A percentile compares a stretch with the other conserved stretches of the same genome.
phyloP scores from a whole-genome alignment of 2,888 invertebrate species.

The Scaptomyza flava region DNA sequence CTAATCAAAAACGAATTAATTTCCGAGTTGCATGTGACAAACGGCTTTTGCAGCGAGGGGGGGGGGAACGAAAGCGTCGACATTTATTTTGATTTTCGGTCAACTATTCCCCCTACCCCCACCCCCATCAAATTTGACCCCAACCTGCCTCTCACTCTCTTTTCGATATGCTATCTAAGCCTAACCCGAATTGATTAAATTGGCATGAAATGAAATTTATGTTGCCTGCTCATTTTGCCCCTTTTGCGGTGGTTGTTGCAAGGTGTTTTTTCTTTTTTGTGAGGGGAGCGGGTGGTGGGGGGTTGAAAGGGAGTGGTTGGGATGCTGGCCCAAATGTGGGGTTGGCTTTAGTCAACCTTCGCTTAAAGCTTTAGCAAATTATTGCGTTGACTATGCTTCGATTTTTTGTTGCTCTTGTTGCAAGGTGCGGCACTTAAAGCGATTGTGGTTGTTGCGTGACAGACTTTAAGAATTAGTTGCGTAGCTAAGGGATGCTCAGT shows the following conservation, averaged over 20 bases:
- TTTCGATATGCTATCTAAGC: slow-evolving; percentile 28
- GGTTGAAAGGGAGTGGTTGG: slow-evolving; percentile 35
- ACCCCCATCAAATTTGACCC: too few species aligned
- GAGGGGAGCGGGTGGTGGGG: background rate
- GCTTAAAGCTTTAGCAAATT: slow-evolving; percentile 40
- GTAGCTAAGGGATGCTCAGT: slow-evolving; percentile 32
- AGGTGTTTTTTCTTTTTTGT: slow-evolving; percentile 35
- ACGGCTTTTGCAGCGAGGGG: slow-evolving; percentile 35
- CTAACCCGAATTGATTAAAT: slow-evolving; percentile 78
- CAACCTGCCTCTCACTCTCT: background rate
- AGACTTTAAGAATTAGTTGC: slow-evolving; percentile 4
- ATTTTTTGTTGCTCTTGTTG: background rate
- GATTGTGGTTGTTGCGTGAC: slow-evolving; percentile 2
- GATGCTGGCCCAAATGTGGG: slow-evolving; percentile 1
- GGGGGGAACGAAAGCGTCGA: slow-evolving; percentile 1
- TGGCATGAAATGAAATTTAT: slow-evolving; percentile 79
- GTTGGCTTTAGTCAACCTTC: slow-evolving; percentile 6
- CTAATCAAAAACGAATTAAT: slow-evolving; percentile 80
- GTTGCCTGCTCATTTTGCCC: slow-evolving; percentile 42
- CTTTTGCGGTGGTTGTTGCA: slow-evolving; percentile 54
- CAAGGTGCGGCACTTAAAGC: slow-evolving; percentile 42
- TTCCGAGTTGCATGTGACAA: slow-evolving; percentile 73
- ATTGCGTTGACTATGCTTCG: slow-evolving; percentile 19
- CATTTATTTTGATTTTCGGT: slow-evolving; percentile 50
- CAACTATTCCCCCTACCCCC: background rate